phyloP scores from a whole-genome alignment of 2,113 vertebrate genomes.

The Tragelaphus buxtoni region DNA sequence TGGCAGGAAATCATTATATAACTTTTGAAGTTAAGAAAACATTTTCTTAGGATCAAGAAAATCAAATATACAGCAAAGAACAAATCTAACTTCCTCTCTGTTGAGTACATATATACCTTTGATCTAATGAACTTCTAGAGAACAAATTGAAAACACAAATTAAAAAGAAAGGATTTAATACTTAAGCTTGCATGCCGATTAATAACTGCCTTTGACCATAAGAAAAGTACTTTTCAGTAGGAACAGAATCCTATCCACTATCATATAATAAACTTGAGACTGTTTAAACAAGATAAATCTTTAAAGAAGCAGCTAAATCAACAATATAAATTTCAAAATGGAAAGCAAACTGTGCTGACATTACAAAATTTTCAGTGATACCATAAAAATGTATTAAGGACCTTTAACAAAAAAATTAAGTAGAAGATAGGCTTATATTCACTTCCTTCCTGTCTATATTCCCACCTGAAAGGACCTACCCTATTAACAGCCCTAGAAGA shows the following conservation, averaged over 20 bases:
- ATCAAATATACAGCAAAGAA: conserved; percentile 55
- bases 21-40: conserved; percentile 63
- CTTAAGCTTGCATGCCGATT: neutral
- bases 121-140: conserved; percentile 40
- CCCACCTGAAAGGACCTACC: neutral
- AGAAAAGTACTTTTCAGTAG: conserved; percentile 28
- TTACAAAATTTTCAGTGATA: neutral
- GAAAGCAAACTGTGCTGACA: conserved; percentile 3
- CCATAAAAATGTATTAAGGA: neutral
- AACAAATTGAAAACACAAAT: conserved; percentile 59
- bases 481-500: neutral
- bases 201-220: conserved; percentile 21
- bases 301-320: conserved; percentile 51
- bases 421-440: neutral
- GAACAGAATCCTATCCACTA: conserved; percentile 5
- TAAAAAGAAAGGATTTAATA: conserved; percentile 53
- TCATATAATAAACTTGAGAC: conserved; percentile 51
- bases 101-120: conserved; percentile 16
- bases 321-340: neutral
- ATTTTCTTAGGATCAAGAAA: conserved; percentile 54
- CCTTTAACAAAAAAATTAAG: neutral
- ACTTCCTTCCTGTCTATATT: neutral
- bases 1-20: conserved; percentile 56
- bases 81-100: conserved; percentile 57
- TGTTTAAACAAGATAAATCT: conserved; percentile 34